Percentiles rank a stretch among this genome's conserved stretches.
Conservation (phyloP, 2,888 invertebrate species). For the Ptychoptera contaminata region DNA sequence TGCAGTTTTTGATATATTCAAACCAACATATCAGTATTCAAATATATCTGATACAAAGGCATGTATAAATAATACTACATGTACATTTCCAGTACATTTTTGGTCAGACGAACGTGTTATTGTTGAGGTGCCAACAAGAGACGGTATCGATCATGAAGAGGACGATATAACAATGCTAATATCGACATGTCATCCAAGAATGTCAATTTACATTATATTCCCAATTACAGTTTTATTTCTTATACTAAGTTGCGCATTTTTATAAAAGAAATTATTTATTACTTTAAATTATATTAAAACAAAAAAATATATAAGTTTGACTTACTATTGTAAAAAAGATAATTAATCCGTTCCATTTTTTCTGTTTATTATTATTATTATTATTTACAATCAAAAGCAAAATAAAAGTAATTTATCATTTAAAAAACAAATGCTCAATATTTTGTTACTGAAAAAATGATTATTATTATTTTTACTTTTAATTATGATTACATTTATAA, state of each 20-base stretch:
- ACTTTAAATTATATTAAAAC: too few species aligned
- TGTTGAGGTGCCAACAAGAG: constrained; percentile 67
- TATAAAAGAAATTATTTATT: constrained; percentile 36
- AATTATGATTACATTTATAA: too few species aligned
- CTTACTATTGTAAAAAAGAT: too few species aligned
- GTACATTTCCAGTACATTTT: constrained; percentile 55
- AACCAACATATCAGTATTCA: constrained; percentile 65
- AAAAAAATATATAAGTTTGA: too few species aligned
- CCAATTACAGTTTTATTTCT: constrained; percentile 60
- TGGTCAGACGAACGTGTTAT: constrained; percentile 65
- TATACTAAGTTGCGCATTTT: constrained; percentile 65
- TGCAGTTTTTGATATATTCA: constrained; percentile 70
- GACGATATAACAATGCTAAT: constrained; percentile 55
- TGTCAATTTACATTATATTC: constrained; percentile 63
- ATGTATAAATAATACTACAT: constrained; percentile 63
- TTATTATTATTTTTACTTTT: too few species aligned
- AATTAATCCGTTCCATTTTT: too few species aligned
- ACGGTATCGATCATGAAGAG: constrained; percentile 61
- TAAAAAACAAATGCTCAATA: too few species aligned
- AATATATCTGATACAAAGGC: constrained; percentile 47
- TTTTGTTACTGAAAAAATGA: too few species aligned
- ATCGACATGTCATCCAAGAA: constrained; percentile 66
- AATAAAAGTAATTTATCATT: too few species aligned
- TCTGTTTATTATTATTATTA: too few species aligned
- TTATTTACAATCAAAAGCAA: too few species aligned